A percentile compares a stretch with the other conserved stretches of the same genome.
These are phyloP conservation scores for Listronotus bonariensis DNA, from an alignment of 1,140 invertebrate genomes.

Conservation along the genomic window DNA sequence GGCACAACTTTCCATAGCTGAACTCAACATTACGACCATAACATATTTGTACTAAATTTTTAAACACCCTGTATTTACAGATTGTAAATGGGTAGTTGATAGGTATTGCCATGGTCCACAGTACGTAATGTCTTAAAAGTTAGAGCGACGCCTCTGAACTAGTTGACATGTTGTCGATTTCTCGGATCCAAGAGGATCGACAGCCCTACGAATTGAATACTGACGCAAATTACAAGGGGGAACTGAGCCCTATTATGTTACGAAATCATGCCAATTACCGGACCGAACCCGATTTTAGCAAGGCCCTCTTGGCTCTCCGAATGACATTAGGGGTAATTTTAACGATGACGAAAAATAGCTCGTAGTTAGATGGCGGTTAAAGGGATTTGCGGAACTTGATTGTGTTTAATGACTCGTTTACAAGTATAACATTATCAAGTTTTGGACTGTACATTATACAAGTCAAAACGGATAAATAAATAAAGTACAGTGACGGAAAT, in stretches of 20 bases:
- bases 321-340: constrained; percentile 28
- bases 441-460: no score
- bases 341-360: constrained; percentile 24
- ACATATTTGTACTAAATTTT: no score
- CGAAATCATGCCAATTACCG: constrained; percentile 27
- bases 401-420: not conserved
- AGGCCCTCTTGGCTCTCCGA: constrained; percentile 20
- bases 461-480: no score
- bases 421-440: no score
- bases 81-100: no score
- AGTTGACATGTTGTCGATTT: not conserved
- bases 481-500: no score
- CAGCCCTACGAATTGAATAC: constrained; percentile 26
- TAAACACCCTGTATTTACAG: no score
- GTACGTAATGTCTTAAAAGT: no score
- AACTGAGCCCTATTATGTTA: constrained; percentile 24
- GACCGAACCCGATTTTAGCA: constrained; percentile 24
- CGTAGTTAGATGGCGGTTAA: constrained; percentile 20
- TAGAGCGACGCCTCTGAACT: no score
- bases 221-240: constrained; percentile 25
- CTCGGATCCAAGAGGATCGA: constrained; percentile 21
- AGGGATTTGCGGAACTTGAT: constrained; percentile 12
- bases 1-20: no score
- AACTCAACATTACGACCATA: no score
- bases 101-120: no score